Conservation (phyloP, 1,140 invertebrate species). For the Phocides pigmalion region DNA sequence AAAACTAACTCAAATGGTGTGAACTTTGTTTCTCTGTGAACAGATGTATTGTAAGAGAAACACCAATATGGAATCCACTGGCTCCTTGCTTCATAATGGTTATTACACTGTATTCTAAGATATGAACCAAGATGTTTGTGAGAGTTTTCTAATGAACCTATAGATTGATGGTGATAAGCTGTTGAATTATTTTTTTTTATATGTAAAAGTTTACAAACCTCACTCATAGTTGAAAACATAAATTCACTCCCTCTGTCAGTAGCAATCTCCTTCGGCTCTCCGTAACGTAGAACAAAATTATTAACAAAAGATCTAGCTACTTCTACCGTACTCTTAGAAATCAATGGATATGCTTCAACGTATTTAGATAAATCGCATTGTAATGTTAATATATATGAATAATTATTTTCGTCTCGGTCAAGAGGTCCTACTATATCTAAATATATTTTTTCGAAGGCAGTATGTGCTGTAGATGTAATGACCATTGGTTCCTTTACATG, state of each 20-base stretch:
- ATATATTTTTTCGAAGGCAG: constrained; percentile 1
- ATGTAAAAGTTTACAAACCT: constrained; percentile 9
- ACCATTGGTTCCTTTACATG: constrained; percentile 5
- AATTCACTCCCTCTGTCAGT: constrained; percentile 2
- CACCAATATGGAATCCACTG: neutral
- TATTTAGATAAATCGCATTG: constrained; percentile 1
- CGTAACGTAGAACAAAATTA: constrained; percentile 1
- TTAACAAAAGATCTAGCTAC: neutral
- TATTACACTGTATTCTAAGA: neutral
- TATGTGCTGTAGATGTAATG: neutral
- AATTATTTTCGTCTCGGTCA: constrained; percentile 10
- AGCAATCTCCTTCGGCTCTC: neutral
- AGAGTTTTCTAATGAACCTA: neutral
- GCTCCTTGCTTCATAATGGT: neutral
- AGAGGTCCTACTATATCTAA: constrained; percentile 6
- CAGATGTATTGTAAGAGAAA: neutral
- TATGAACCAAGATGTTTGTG: neutral
- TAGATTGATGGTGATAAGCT: neutral
- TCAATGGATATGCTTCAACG: constrained; percentile 8
- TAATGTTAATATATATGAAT: constrained; percentile 1
- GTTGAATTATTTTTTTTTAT: neutral
- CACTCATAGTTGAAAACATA: neutral
- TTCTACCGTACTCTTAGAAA: neutral
- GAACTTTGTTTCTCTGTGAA: neutral
- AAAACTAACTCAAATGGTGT: neutral